Evolutionary conservation across 2,113 vertebrate species (phyloP).

Genomic region (Laterallus jamaicensis): DNA sequence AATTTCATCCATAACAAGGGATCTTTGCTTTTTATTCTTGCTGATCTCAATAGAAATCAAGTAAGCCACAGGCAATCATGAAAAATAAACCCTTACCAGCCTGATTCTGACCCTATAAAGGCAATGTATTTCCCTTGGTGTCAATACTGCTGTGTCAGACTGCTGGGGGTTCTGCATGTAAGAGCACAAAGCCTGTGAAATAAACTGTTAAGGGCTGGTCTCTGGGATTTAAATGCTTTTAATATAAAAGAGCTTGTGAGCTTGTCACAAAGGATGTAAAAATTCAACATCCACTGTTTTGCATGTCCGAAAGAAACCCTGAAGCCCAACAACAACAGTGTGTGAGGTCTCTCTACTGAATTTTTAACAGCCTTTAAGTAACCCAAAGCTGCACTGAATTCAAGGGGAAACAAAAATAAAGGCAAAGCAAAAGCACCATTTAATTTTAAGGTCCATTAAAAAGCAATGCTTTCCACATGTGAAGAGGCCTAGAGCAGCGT

Average conservation of each 20-base stretch:
- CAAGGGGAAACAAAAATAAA: not conserved
- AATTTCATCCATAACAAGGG: not conserved
- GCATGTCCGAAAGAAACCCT: not conserved
- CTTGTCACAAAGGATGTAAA: not conserved
- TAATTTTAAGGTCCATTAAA: slow-evolving; percentile 37
- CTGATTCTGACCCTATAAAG: not conserved
- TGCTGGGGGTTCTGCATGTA: not conserved
- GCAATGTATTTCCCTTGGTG: not conserved
- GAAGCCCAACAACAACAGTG: not conserved
- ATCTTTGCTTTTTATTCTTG: not conserved
- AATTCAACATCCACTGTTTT: not conserved
- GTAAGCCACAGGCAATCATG: not conserved
- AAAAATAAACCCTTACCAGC: not conserved
- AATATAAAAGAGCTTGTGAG: not conserved
- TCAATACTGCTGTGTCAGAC: not conserved
- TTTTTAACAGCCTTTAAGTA: not conserved
- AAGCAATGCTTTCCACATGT: slow-evolving; percentile 9
- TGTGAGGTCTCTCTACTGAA: slow-evolving; percentile 26
- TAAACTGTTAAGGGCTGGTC: not conserved
- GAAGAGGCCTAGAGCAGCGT: not conserved
- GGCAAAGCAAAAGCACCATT: not conserved
- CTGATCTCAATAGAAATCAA: not conserved
- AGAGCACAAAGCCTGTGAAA: not conserved
- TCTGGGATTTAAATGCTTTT: not conserved
- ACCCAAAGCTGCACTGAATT: slow-evolving; percentile 12